Evolutionary conservation across 2,888 invertebrate species (phyloP).

Genomic region (Epistrophella euchroma): DNA sequence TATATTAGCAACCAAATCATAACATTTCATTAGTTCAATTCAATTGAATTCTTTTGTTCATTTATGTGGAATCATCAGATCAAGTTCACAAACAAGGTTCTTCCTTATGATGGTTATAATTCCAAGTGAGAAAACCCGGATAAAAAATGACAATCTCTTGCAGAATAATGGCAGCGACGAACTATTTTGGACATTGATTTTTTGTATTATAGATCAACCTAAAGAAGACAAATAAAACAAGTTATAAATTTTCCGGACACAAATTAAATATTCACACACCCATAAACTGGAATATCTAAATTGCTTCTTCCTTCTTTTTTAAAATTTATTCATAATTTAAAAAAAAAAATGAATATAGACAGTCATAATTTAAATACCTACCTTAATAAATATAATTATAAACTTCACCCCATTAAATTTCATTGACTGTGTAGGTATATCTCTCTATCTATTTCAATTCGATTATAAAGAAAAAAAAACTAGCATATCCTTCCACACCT

Average conservation of each 20-base stretch:
- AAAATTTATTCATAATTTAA: conserved; percentile 42
- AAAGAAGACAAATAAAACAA: not conserved
- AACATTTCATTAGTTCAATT: no score
- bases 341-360: conserved; percentile 32
- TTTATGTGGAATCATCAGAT: no score
- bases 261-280: conserved; percentile 30
- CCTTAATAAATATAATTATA: conserved; percentile 73
- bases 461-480: conserved; percentile 6
- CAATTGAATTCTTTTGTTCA: no score
- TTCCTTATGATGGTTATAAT: not conserved
- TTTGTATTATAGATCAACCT: no score
- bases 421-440: conserved; percentile 55
- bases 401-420: conserved; percentile 72
- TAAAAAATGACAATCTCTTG: not conserved
- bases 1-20: no score
- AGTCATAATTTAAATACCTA: conserved; percentile 60
- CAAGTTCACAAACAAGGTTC: not conserved
- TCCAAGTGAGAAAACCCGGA: not conserved
- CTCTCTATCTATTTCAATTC: conserved; percentile 45
- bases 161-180: not conserved
- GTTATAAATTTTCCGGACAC: conserved; percentile 4
- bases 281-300: conserved; percentile 23
- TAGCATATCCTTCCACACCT: conserved; percentile 71
- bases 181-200: not conserved
- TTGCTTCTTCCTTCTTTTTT: conserved; percentile 25